Evolutionary conservation across 2,888 invertebrate genomes (phyloP), one percentile per base, ranked within the genome.

Genomic region (Alviniconcha strummeri): DNA sequence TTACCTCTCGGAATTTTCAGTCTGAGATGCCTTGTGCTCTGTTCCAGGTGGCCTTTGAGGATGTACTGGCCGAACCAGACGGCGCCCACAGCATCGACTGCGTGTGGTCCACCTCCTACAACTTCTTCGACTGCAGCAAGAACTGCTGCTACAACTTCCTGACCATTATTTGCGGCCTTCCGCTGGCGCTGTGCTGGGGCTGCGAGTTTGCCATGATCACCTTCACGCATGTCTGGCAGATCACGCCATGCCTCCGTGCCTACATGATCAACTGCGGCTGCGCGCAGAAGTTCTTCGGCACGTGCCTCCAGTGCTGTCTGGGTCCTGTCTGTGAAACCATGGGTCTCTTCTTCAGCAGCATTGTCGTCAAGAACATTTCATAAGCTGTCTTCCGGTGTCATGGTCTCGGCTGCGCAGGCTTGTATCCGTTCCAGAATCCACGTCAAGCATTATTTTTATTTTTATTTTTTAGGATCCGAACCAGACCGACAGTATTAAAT

Each of bases 111-210:
- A 93, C 96, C 76, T 96, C 96, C 90, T 94, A 95, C 90, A 87
- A 76, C 17, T 90, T 96, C 92, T 96, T 96, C 94, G 95, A 95
- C 79, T 94, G 95, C 88, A 95, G 96, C 60, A 95, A 96, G 87
- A 95, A 95, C 91, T 95, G 95, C 92, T 96, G 96, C 93, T 96
- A 96, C 94, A 95, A 95, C n/a, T 92, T 96, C 79, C 94, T 96
- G 74, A 95, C 96, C 0, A 95, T 96, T 77, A 89, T 96, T 60
- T 94, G 95, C 13, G 96, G 96, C 0, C 96, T 96, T n/a, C 94
- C 96, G 60, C 94, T 96, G 82, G 96, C 96, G 2, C 94, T 96
- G 85, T 93, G 95, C 87, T 94, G 96, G 80, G 92, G 91, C n/a
- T 91, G 89, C 80, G 88, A 90, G 85, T 91, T 92, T 84, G 91